Evolutionary conservation across 1,140 invertebrate genomes (phyloP).

Genomic region (Aculops lycopersici): DNA sequence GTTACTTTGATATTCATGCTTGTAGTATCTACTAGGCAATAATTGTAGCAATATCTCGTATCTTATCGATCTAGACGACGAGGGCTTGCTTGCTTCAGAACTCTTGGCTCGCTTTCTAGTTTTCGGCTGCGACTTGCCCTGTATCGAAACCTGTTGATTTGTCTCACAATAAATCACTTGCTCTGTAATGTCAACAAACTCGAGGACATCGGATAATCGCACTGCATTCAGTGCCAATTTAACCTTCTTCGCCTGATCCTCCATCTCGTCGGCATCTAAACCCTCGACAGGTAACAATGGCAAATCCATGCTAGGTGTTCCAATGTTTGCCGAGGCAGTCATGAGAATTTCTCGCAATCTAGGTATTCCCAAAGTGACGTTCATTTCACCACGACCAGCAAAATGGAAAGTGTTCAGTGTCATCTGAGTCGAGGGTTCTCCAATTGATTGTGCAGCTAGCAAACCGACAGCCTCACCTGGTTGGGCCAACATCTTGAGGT

Average conservation of each 20-base stretch:
- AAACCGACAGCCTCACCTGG: slow-evolving; percentile 88
- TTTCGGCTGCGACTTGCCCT: no score
- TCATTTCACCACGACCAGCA: slow-evolving; percentile 97
- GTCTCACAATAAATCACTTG: slow-evolving; percentile 18
- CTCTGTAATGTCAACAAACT: slow-evolving; percentile 31
- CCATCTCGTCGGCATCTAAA: neutral
- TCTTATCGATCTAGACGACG: neutral
- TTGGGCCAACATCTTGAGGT: slow-evolving; percentile 34
- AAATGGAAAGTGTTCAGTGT: slow-evolving; percentile 98
- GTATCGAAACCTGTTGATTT: no score
- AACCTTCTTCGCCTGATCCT: slow-evolving; percentile 25
- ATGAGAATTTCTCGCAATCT: slow-evolving; percentile 82
- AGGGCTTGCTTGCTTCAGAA: no score
- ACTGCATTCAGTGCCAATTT: slow-evolving; percentile 36
- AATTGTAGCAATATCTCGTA: slow-evolving; percentile 26
- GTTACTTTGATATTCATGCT: slow-evolving; percentile 29
- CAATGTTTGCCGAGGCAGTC: slow-evolving; percentile 60
- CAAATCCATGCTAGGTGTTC: slow-evolving; percentile 82
- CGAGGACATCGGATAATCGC: slow-evolving; percentile 36
- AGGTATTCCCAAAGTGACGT: slow-evolving; percentile 89
- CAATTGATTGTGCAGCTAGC: slow-evolving; percentile 36
- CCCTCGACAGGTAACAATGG: slow-evolving; percentile 25
- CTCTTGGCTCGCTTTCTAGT: no score
- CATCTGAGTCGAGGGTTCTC: slow-evolving; percentile 95
- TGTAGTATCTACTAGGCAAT: slow-evolving; percentile 33